Evolutionary conservation across 2,888 invertebrate genomes (phyloP).

Genomic region (Netelia virgata): DNA sequence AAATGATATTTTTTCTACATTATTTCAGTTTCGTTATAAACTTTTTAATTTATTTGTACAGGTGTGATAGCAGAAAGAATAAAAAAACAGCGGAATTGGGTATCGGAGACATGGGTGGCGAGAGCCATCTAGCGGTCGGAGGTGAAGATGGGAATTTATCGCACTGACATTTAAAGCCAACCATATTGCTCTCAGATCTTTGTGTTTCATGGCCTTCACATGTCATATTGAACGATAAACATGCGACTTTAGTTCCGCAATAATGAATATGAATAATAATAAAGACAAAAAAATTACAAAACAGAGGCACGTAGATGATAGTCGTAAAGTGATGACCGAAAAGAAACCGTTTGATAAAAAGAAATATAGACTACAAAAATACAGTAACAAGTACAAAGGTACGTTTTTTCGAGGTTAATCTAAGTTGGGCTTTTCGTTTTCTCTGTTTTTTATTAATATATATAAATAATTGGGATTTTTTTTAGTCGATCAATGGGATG

Average conservation of each 20-base stretch:
- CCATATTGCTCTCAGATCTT: too few relatives aligned
- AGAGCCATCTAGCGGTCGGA: too few relatives aligned
- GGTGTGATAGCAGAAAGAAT: too few relatives aligned
- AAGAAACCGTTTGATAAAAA: constrained; percentile 90
- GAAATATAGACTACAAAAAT: constrained; percentile 88
- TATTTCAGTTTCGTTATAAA: too few relatives aligned
- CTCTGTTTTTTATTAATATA: constrained; percentile 28
- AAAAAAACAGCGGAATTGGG: too few relatives aligned
- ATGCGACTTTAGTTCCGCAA: constrained; percentile 10
- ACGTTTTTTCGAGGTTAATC: constrained; percentile 73
- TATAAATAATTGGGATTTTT: constrained; percentile 55
- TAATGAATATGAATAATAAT: constrained; percentile 47
- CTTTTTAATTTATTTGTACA: too few relatives aligned
- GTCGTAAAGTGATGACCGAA: constrained; percentile 68
- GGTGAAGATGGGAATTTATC: too few relatives aligned
- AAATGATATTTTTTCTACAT: too few relatives aligned
- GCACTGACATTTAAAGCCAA: too few relatives aligned
- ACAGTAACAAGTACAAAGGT: constrained; percentile 89
- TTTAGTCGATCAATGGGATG: constrained; percentile 89
- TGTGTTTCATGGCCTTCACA: too few relatives aligned
- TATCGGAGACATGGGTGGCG: too few relatives aligned
- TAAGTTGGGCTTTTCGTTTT: constrained; percentile 26
- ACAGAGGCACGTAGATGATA: constrained; percentile 23
- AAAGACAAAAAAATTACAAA: constrained; percentile 24
- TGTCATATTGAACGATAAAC: too few relatives aligned